phyloP scores from a whole-genome alignment of 2,113 vertebrate genomes.

The Myotis brandtii region DNA sequence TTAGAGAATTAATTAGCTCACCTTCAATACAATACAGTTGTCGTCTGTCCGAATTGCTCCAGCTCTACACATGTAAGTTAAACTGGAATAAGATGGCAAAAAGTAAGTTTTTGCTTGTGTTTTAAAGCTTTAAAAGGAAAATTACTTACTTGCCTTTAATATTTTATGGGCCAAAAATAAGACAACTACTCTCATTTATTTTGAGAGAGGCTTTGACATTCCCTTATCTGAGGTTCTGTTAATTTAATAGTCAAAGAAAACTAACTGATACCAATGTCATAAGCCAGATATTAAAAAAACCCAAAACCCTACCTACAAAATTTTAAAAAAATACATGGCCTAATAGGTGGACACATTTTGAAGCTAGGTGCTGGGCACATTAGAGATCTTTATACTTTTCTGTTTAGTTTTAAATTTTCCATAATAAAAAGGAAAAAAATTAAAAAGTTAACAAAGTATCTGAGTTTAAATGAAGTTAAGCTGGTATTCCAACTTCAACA shows the following conservation, averaged over 20 bases:
- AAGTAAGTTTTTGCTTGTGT: slow-evolving; percentile 40
- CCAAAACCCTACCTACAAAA: background rate
- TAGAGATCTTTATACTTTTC: background rate
- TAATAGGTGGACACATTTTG: background rate
- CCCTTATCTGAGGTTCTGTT: background rate
- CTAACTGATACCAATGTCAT: background rate
- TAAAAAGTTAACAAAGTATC: background rate
- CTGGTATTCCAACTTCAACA: background rate
- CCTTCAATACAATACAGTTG: slow-evolving; percentile 95
- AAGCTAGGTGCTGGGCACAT: background rate
- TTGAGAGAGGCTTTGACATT: background rate
- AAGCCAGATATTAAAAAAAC: background rate
- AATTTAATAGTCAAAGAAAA: slow-evolving; percentile 39
- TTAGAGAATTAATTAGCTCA: slow-evolving; percentile 77
- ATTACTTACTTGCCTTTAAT: slow-evolving; percentile 50
- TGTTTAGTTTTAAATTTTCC: background rate
- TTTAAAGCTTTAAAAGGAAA: slow-evolving; percentile 58
- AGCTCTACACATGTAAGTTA: slow-evolving; percentile 99
- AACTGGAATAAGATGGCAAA: slow-evolving; percentile 87
- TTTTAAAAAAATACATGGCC: slow-evolving; percentile 36
- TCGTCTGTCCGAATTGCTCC: slow-evolving; percentile 97
- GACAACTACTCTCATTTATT: background rate
- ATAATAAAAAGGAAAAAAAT: slow-evolving; percentile 6
- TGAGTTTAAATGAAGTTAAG: slow-evolving; percentile 7
- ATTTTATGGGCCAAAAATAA: background rate